A percentile compares a stretch with the other conserved stretches of the same genome.
These are phyloP conservation scores for Holothuria leucospilota DNA, from an alignment of 53 echinoderm and acorn worm species.

Conservation along the genomic window DNA sequence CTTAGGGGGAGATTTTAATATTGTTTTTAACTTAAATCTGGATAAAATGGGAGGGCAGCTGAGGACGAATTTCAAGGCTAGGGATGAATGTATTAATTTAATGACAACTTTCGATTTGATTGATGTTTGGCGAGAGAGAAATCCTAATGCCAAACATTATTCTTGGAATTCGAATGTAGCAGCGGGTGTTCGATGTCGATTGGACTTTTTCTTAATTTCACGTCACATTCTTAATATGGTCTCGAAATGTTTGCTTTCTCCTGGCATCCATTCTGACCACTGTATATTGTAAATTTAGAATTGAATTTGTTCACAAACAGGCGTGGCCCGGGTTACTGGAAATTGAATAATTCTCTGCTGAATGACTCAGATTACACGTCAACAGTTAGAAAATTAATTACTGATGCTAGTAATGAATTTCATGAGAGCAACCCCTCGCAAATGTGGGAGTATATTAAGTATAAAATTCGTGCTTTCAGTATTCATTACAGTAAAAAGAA, in stretches of 20 bases:
- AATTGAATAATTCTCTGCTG: no score
- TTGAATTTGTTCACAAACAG: not conserved
- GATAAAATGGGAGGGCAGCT: not conserved
- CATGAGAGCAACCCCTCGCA: not conserved
- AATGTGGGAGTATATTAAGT: not conserved
- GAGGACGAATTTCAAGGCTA: conserved; percentile 21
- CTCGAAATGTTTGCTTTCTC: not conserved
- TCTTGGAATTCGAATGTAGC: conserved; percentile 21
- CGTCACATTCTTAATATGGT: not conserved
- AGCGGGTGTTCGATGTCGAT: not conserved
- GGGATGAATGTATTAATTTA: conserved; percentile 7
- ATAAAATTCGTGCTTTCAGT: not conserved
- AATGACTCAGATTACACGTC: no score
- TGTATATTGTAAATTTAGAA: conserved; percentile 1
- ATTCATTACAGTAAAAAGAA: not conserved
- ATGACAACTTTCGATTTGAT: not conserved
- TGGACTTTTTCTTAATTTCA: conserved; percentile 42
- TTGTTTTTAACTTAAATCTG: conserved; percentile 16
- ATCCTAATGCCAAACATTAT: not conserved
- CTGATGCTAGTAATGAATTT: no score
- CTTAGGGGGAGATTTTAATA: conserved; percentile 21
- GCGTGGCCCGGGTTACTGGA: conserved; percentile 10
- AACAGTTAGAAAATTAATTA: no score
- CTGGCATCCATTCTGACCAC: conserved; percentile 31
- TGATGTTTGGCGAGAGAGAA: conserved; percentile 27